Conservation (phyloP, 2,888 invertebrate genomes). For the Magallana nippona region DNA sequence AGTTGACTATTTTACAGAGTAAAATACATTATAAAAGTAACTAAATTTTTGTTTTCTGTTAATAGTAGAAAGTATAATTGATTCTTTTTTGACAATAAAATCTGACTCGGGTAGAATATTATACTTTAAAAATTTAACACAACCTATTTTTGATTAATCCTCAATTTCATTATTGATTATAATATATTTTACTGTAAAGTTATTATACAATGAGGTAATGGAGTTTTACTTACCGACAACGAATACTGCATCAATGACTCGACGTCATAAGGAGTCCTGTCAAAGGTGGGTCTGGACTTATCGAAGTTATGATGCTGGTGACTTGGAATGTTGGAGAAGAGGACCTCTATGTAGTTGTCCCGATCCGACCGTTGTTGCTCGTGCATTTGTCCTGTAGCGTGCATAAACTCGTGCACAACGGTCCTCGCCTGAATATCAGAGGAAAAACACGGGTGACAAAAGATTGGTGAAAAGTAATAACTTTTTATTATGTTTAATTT, state of each 20-base stretch:
- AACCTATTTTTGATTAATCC: too few species aligned
- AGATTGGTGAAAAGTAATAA: background rate
- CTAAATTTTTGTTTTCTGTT: too few species aligned
- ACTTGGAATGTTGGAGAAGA: background rate
- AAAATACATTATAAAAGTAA: too few species aligned
- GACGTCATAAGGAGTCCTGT: constrained; percentile 16
- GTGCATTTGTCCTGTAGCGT: constrained; percentile 13
- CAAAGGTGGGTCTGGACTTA: background rate
- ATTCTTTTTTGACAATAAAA: too few species aligned
- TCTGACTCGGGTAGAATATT: too few species aligned
- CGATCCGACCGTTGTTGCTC: constrained; percentile 14
- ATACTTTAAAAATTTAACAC: too few species aligned
- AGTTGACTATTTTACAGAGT: too few species aligned
- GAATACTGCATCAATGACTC: constrained; percentile 26
- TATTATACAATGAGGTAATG: too few species aligned
- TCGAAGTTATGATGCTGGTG: background rate
- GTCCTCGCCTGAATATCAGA: background rate
- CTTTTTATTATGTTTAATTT: background rate
- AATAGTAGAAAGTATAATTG: too few species aligned
- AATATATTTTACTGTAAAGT: too few species aligned
- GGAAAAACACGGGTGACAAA: too few species aligned
- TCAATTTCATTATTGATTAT: too few species aligned
- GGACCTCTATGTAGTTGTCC: background rate
- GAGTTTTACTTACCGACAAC: background rate
- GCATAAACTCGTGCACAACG: constrained; percentile 32